Evolutionary conservation across 2,797 vertebrate species (phyloP).

Genomic region (Characodon lateralis): DNA sequence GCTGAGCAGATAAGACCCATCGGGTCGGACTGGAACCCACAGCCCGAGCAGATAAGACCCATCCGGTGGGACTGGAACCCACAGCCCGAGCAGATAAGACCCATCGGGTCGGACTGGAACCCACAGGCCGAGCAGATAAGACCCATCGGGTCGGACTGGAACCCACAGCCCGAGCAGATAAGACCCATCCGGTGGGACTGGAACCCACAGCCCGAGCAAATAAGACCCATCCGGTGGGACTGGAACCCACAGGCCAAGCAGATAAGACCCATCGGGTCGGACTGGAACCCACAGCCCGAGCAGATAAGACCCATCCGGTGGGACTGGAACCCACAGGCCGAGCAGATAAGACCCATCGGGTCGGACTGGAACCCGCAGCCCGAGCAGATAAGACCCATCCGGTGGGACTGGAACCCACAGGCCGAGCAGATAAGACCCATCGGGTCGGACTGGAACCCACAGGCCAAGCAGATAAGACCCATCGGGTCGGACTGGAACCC

Average conservation of each 20-base stretch:
- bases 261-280: not conserved
- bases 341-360: not conserved
- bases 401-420: not conserved
- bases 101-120: not conserved
- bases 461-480: not conserved
- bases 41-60: not conserved
- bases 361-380: not conserved
- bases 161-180: not conserved
- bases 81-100: no score
- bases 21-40: not conserved
- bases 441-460: not conserved
- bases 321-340: not conserved
- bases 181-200: not conserved
- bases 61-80: not conserved
- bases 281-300: not conserved
- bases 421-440: not conserved
- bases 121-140: not conserved
- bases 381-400: not conserved
- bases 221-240: not conserved
- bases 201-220: not conserved
- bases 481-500: not conserved
- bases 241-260: not conserved
- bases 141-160: not conserved
- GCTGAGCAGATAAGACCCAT: not conserved
- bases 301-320: no score